A percentile compares a stretch with the other conserved stretches of the same genome.
phyloP scores from a whole-genome alignment of 2,888 invertebrate genomes.

The Metellina segmentata region DNA sequence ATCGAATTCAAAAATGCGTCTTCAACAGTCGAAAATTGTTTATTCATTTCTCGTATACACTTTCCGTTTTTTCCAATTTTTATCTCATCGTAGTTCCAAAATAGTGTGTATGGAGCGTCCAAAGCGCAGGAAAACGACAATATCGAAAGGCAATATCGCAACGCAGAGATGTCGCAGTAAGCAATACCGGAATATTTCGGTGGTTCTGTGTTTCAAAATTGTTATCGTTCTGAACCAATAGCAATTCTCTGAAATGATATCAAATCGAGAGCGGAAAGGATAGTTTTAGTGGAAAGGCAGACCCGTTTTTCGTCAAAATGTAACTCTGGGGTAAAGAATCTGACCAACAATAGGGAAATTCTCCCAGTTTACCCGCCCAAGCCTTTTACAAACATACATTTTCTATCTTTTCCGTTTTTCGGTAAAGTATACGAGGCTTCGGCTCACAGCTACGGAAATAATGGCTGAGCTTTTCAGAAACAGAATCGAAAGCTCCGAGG shows the following conservation, averaged over 20 bases:
- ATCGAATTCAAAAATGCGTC: too few species aligned
- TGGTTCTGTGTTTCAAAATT: slow-evolving; percentile 3
- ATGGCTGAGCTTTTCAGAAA: not conserved
- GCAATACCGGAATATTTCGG: not conserved
- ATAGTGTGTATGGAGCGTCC: too few species aligned
- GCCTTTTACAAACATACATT: slow-evolving; percentile 12
- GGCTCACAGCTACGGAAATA: not conserved
- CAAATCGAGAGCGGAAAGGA: not conserved
- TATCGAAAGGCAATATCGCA: not conserved
- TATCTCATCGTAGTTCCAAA: too few species aligned
- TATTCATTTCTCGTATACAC: too few species aligned
- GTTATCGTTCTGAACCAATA: slow-evolving; percentile 27
- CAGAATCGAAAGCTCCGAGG: not conserved
- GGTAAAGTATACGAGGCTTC: not conserved
- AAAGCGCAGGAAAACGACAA: not conserved
- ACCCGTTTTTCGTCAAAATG: not conserved
- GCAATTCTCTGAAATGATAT: slow-evolving; percentile 10
- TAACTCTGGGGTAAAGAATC: not conserved
- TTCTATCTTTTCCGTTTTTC: slow-evolving; percentile 10
- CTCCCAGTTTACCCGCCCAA: slow-evolving; percentile 6
- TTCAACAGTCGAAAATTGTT: too few species aligned
- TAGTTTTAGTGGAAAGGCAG: not conserved
- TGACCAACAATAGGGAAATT: slow-evolving; percentile 3
- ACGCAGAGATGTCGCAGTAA: not conserved
- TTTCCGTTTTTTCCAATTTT: too few species aligned